Conservation (phyloP, 2,888 invertebrate species). For the Drosophila neutralis region DNA sequence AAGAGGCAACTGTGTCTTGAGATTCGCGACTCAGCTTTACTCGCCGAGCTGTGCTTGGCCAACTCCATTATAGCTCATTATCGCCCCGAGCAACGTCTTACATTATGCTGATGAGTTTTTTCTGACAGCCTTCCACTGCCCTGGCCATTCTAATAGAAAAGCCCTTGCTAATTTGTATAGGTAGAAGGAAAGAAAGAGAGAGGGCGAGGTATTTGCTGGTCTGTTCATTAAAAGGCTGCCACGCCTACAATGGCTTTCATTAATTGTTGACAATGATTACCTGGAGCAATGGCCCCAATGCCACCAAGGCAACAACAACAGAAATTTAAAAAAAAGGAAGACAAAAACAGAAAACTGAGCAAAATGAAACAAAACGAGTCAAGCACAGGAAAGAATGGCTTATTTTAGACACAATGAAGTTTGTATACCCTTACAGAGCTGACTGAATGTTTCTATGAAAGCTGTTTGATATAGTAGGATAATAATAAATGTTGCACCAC, state of each 20-base stretch:
- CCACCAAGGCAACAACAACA: slow-evolving; percentile 20
- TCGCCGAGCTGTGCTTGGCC: slow-evolving; percentile 38
- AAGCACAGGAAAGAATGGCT: background rate
- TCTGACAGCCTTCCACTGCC: background rate
- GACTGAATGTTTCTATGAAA: background rate
- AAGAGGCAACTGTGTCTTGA: slow-evolving; percentile 44
- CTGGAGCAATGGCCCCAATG: slow-evolving; percentile 60
- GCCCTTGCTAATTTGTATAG: slow-evolving; percentile 54
- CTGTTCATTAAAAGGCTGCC: slow-evolving; percentile 71
- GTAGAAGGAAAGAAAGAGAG: background rate
- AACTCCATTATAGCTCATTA: slow-evolving; percentile 85
- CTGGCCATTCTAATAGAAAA: slow-evolving; percentile 73
- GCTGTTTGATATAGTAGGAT: background rate
- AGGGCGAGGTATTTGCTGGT: slow-evolving; percentile 19
- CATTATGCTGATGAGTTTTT: slow-evolving; percentile 84
- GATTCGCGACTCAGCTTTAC: slow-evolving; percentile 28
- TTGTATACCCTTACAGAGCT: background rate
- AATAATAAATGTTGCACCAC: background rate
- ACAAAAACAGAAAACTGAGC: slow-evolving; percentile 21
- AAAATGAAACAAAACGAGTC: slow-evolving; percentile 21
- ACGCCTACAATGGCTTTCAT: slow-evolving; percentile 75
- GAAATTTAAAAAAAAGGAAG: slow-evolving; percentile 4
- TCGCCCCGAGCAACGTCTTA: slow-evolving; percentile 84
- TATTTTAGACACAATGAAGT: background rate
- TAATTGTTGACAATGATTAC: slow-evolving; percentile 80